phyloP scores from a whole-genome alignment of 1,140 invertebrate species.

The Ladona fulva region DNA sequence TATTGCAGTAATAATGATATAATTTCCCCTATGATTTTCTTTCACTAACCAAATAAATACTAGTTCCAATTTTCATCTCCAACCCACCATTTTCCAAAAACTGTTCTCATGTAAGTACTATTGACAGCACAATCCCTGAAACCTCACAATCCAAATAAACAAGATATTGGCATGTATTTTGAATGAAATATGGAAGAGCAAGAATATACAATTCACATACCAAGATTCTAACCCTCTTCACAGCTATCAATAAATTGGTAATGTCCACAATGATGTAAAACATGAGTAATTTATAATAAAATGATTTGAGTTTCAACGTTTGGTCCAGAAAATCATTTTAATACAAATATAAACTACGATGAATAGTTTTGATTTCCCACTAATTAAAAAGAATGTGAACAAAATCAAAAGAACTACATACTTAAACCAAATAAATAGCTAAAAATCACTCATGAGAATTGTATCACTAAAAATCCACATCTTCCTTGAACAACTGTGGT shows the following conservation, averaged over 20 bases:
- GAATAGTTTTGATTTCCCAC: background rate
- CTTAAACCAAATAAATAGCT: constrained; percentile 4
- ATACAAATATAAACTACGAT: background rate
- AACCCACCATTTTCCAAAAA: background rate
- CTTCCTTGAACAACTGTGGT: background rate
- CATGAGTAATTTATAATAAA: background rate
- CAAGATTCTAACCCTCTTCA: background rate
- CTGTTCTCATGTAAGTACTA: background rate
- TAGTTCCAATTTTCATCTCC: background rate
- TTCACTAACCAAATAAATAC: constrained; percentile 7
- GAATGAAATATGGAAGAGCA: background rate
- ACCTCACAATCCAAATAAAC: background rate
- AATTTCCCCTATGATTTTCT: background rate
- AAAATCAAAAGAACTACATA: background rate
- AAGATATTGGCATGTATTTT: background rate
- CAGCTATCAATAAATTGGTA: background rate
- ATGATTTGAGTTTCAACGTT: background rate
- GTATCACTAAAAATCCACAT: background rate
- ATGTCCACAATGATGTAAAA: background rate
- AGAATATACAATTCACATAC: background rate
- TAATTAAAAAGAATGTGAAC: background rate
- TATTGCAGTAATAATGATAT: constrained; percentile 4
- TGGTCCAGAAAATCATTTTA: constrained; percentile 7
- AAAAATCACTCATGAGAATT: constrained; percentile 1
- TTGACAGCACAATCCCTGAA: background rate